Base-by-base conservation (phyloP, 2,888 invertebrate species). In the Diploptera punctata region DNA sequence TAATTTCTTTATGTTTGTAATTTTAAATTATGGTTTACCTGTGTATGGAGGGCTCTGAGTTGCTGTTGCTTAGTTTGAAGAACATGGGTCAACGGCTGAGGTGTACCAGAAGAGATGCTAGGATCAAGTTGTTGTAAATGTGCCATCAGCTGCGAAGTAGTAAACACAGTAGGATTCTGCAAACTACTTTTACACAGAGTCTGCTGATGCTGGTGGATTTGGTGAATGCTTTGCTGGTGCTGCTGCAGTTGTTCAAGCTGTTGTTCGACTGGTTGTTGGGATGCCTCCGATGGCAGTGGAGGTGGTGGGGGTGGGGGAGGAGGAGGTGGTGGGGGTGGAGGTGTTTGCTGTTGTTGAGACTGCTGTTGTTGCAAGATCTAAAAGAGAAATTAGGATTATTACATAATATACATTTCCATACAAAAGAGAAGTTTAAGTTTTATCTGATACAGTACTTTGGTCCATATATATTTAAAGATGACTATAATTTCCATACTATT, bases 91-190 rank as follows among this genome's bases (percentile, higher is more conserved):
- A 86, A 85, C 80, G 84, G 82, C 78, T 85, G 84, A 77, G 87
- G 85, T 72, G 76, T 71, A 80, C 86, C 80, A 78, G 86, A 83
- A 60, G 86, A 84, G 52, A 57, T 16, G 60, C 43, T 57, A 9
- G 86, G 85, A 79, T 86, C 86, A 80, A 87, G 86, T 38, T 86
- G 84, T 81, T 88, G 88, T 77, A 89, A 84, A 81, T 88, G 88
- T 26, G 87, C 86, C 80, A 88, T 85, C 81, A 88, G 84, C 72
- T 87, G 87, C 80, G 86, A 86, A 76, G 88, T 84, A 83, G 87
- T 87, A 77, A 80, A 75, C 76, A 79, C 79, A 67, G 80, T 80
- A 4, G 69, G 44, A 2, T 21, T 49, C 31, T 68, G 68, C 31
- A 52, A 18, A 31, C 10, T 57, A 9, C 33, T 52, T 52, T 70